Evolutionary conservation across 2,113 vertebrate genomes (phyloP).

Genomic region (Paraplagusia blochii): DNA sequence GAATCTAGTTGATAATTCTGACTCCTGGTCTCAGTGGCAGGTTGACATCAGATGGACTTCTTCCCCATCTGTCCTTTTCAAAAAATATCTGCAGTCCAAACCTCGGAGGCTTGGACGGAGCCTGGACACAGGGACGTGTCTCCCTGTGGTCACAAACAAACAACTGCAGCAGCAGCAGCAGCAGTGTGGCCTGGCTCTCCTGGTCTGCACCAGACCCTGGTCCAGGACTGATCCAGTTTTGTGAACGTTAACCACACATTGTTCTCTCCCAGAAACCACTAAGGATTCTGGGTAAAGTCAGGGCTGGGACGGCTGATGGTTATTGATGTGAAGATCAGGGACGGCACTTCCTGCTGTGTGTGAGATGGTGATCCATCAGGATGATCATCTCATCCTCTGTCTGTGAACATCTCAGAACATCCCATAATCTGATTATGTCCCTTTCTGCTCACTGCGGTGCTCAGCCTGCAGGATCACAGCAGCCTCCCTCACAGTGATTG

Average conservation of each 20-base stretch:
- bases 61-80: no score
- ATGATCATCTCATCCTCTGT: background rate
- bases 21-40: no score
- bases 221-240: background rate
- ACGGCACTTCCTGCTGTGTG: background rate
- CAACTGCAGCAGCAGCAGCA: no score
- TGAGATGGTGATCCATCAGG: background rate
- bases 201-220: slow-evolving; percentile 4
- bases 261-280: background rate
- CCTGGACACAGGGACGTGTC: no score
- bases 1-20: no score
- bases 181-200: background rate
- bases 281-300: background rate
- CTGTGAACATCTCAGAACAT: no score
- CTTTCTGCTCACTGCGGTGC: background rate
- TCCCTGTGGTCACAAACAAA: no score
- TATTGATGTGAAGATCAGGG: background rate
- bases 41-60: no score
- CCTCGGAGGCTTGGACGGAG: no score
- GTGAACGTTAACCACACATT: background rate
- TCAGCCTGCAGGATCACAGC: no score
- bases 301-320: background rate
- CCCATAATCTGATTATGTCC: background rate
- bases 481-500: no score
- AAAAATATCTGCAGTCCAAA: no score